Conservation (phyloP, 2,113 vertebrate species). For the Gorsachius goisagi region DNA sequence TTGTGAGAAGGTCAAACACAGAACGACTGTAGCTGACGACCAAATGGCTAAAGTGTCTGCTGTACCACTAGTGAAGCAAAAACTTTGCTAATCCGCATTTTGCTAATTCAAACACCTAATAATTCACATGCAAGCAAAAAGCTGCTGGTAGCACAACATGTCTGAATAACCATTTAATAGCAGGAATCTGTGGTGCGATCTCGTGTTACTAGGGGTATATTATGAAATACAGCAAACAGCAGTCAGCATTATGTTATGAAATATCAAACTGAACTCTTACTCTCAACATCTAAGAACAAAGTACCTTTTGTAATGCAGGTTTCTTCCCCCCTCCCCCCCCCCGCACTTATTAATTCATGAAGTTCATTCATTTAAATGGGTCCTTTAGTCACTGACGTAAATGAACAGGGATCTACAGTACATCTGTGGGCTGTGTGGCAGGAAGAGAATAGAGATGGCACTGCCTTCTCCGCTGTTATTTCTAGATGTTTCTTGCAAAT, state of each 20-base stretch:
- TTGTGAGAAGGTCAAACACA: slow-evolving; percentile 38
- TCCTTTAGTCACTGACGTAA: slow-evolving; percentile 40
- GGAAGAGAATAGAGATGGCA: slow-evolving; percentile 40
- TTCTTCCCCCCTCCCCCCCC: background rate
- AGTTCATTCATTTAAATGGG: slow-evolving; percentile 58
- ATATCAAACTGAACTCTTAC: slow-evolving; percentile 28
- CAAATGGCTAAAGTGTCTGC: slow-evolving; percentile 40
- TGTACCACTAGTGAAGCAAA: background rate
- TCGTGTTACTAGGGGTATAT: slow-evolving; percentile 6
- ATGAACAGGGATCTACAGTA: slow-evolving; percentile 32
- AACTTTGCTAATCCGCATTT: slow-evolving; percentile 26
- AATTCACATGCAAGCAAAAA: slow-evolving; percentile 32
- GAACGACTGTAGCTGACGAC: slow-evolving; percentile 17
- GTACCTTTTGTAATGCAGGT: slow-evolving; percentile 46
- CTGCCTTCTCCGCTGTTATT: slow-evolving; percentile 12
- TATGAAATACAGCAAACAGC: slow-evolving; percentile 10
- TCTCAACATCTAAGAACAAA: slow-evolving; percentile 39
- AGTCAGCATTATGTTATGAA: slow-evolving; percentile 4
- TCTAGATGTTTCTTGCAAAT: slow-evolving; percentile 18
- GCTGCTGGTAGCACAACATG: background rate
- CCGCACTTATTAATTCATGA: slow-evolving; percentile 41
- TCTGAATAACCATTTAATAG: slow-evolving; percentile 42
- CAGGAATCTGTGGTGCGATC: background rate
- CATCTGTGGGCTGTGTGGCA: background rate
- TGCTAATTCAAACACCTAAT: slow-evolving; percentile 50